These are phyloP conservation scores for Typhlichthys subterraneus DNA, from an alignment of 2,797 vertebrate species.

Conservation along the genomic window DNA sequence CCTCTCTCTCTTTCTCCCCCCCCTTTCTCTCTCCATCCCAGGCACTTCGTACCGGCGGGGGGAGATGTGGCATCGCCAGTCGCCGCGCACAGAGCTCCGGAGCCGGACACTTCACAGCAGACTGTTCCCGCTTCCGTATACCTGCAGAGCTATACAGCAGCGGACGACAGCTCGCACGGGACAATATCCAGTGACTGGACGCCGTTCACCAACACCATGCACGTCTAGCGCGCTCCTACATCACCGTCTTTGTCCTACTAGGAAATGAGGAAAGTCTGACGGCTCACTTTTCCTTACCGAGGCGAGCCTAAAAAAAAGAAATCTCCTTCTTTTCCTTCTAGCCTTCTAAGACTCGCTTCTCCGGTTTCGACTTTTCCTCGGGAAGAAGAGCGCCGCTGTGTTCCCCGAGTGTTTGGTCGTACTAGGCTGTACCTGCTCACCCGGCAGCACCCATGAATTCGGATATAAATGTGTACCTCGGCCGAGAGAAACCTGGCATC, in stretches of 20 bases:
- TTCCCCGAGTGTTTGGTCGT: slow-evolving; percentile 31
- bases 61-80: slow-evolving; percentile 48
- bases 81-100: slow-evolving; percentile 25
- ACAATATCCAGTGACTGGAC: slow-evolving; percentile 57
- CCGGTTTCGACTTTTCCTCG: slow-evolving; percentile 17
- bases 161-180: not conserved
- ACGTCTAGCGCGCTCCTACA: slow-evolving; percentile 34
- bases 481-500: slow-evolving; percentile 81
- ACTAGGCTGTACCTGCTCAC: slow-evolving; percentile 39
- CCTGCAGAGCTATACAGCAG: not conserved
- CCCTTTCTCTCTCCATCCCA: too few relatives aligned
- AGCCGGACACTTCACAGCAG: slow-evolving; percentile 29
- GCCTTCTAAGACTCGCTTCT: slow-evolving; percentile 23
- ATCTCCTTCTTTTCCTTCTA: slow-evolving; percentile 23
- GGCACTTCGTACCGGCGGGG: not conserved
- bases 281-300: slow-evolving; percentile 60
- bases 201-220: slow-evolving; percentile 45
- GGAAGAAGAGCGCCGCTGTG: slow-evolving; percentile 31
- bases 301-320: slow-evolving; percentile 43
- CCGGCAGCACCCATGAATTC: slow-evolving; percentile 79
- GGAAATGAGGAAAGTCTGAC: slow-evolving; percentile 49
- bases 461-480: slow-evolving; percentile 83
- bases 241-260: slow-evolving; percentile 30
- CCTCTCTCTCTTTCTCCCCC: slow-evolving; percentile 28
- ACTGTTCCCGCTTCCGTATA: slow-evolving; percentile 6